Conservation (phyloP, 2,113 vertebrate genomes). For the Tinamus guttatus region DNA sequence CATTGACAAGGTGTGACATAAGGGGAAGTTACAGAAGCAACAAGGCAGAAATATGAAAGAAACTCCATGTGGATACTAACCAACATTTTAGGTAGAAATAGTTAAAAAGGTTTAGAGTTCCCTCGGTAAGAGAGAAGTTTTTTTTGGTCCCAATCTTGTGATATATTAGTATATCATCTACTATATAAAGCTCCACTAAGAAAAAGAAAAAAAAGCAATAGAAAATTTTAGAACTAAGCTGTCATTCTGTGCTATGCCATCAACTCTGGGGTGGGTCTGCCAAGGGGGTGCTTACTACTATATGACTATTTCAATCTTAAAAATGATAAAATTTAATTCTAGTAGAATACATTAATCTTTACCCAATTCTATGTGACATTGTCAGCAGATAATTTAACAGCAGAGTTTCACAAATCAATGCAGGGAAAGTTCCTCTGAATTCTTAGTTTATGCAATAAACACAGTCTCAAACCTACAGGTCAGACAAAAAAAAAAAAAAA, state of each 20-base stretch:
- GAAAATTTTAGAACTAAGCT: constrained; percentile 18
- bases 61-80: neutral
- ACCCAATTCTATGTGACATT: constrained; percentile 6
- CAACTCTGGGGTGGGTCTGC: constrained; percentile 28
- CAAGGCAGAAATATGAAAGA: constrained; percentile 21
- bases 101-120: neutral
- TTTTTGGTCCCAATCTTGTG: neutral
- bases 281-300: neutral
- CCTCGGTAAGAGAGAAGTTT: neutral
- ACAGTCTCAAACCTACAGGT: too few relatives aligned
- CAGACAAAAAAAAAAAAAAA: too few relatives aligned
- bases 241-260: neutral
- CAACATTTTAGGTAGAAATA: constrained; percentile 27
- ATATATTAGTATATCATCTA: neutral
- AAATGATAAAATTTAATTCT: constrained; percentile 48
- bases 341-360: constrained; percentile 39
- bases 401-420: neutral
- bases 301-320: neutral
- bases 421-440: neutral
- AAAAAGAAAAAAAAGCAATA: neutral
- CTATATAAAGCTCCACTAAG: neutral
- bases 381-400: constrained; percentile 43
- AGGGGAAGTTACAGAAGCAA: constrained; percentile 52
- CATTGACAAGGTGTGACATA: constrained; percentile 44
- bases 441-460: neutral